Evolutionary conservation across 2,888 invertebrate species (phyloP), one percentile per base, ranked within the genome.

Genomic region (Sesia apiformis): DNA sequence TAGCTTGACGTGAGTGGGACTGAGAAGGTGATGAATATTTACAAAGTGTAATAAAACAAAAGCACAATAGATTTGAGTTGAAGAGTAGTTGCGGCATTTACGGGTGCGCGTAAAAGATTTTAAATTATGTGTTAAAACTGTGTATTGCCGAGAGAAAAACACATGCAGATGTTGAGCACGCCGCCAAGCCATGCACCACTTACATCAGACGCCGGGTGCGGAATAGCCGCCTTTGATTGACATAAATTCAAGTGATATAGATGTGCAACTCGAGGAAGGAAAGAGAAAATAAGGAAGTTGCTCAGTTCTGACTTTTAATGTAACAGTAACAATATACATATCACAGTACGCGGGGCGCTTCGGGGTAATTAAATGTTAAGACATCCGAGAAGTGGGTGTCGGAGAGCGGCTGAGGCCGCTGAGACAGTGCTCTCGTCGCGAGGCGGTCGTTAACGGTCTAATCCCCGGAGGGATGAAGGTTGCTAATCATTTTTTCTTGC

Each of bases 301-400:
- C 70, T 77, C 67, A 73, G 66, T 79, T 81, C 78, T 74, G 75
- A 77, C 60, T 78, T 88, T 89, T 88, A 88, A 86, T 89, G 81
- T 87, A 89, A 88, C 87, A 86, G 74, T 87, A 89, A 89, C 84
- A 86, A 82, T 85, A 80, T 83, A 85, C 83, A 84, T 88, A 89
- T 89, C 89, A 89, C 88, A 89, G 88, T 86, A 87, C 89, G 88
- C 88, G 88, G 87, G 87, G 88, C 89, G 86, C 84, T 87, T 84
- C 81, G 85, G 86, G 88, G 84, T 77, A 74, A 72, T 74, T 73
- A 70, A 70, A 69, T 67, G 66, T 62, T 23, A 66, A 67, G 68
- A 70, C 67, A 72, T 78, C 75, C 74, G 77, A 75, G 77, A 75
- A 76, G 76, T 77, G 81, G 78, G 74, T 76, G 74, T 71, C 67